These are phyloP conservation scores for Lycodopsis pacificus DNA, from an alignment of 2,797 vertebrate species.

Conservation along the genomic window DNA sequence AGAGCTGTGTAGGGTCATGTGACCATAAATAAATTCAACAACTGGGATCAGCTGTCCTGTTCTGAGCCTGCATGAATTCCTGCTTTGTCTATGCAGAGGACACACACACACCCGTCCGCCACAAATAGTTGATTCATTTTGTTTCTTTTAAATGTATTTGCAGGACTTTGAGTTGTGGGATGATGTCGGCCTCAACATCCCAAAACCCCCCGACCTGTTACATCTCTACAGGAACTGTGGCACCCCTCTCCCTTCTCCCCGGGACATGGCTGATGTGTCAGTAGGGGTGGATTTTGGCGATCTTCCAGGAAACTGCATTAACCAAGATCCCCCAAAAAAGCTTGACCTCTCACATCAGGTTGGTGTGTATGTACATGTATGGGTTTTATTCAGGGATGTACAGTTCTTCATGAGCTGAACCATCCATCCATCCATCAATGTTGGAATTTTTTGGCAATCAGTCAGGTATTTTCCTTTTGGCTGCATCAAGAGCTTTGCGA, in stretches of 20 bases:
- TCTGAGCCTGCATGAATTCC: not conserved
- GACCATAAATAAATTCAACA: slow-evolving; percentile 48
- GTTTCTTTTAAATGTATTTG: not conserved
- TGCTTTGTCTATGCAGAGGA: not conserved
- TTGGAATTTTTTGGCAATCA: not conserved
- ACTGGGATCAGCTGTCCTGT: slow-evolving; percentile 23
- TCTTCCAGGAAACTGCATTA: slow-evolving; percentile 81
- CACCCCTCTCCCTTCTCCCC: slow-evolving; percentile 82
- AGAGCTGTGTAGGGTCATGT: slow-evolving; percentile 12
- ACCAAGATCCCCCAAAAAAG: slow-evolving; percentile 73
- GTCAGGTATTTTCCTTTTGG: not conserved
- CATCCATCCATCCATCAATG: not conserved
- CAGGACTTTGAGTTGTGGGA: slow-evolving; percentile 99
- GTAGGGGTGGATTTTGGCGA: slow-evolving; percentile 89
- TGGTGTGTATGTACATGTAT: slow-evolving; percentile 9
- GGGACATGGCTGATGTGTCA: slow-evolving; percentile 88
- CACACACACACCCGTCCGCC: not conserved
- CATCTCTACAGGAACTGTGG: slow-evolving; percentile 96
- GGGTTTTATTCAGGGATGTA: not conserved
- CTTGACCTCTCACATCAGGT: slow-evolving; percentile 78
- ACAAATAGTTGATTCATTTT: not conserved
- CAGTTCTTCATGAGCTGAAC: not conserved
- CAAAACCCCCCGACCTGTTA: slow-evolving; percentile 95
- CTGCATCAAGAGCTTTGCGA: not conserved
- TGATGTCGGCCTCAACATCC: slow-evolving; percentile 98